A percentile compares a stretch with the other conserved stretches of the same genome.
Evolutionary conservation across 2,797 vertebrate genomes (phyloP).

Genomic region (Scolopax bukidnonensis): DNA sequence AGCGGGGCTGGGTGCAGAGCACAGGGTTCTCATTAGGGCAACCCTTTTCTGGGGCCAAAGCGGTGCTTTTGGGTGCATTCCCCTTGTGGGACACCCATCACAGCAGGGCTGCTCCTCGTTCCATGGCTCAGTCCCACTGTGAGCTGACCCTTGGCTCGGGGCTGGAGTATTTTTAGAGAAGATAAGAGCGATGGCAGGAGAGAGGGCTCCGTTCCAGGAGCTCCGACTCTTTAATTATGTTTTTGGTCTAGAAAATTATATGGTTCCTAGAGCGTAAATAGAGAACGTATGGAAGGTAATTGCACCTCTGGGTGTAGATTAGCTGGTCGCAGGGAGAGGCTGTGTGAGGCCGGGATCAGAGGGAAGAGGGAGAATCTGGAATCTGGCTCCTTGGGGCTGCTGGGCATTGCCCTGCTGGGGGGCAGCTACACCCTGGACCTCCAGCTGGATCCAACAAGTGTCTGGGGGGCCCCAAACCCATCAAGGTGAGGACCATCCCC

Average conservation of each 20-base stretch:
- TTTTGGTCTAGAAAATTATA: conserved; percentile 56
- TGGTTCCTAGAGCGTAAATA: conserved; percentile 11
- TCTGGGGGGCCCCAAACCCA: no score
- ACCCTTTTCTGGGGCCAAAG: background rate
- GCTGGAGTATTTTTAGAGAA: conserved; percentile 18
- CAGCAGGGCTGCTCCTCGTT: background rate
- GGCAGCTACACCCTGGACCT: background rate
- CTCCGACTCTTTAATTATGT: conserved; percentile 47
- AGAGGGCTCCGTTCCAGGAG: background rate
- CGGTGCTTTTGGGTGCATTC: background rate
- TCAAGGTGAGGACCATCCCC: background rate
- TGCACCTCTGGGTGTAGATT: conserved; percentile 41
- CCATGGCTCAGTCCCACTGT: rapidly evolving
- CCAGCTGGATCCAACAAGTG: background rate
- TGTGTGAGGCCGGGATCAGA: background rate
- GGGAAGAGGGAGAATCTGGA: background rate
- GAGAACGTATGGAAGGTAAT: conserved; percentile 41
- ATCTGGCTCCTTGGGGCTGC: background rate
- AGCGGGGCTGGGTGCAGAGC: background rate
- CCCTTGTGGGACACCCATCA: rapidly evolving
- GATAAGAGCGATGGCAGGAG: background rate
- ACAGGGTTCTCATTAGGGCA: background rate
- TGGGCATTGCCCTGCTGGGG: background rate
- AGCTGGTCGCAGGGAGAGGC: background rate
- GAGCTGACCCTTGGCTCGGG: background rate